Evolutionary conservation across 1,140 invertebrate species (phyloP).

Genomic region (Eumaeus atala): DNA sequence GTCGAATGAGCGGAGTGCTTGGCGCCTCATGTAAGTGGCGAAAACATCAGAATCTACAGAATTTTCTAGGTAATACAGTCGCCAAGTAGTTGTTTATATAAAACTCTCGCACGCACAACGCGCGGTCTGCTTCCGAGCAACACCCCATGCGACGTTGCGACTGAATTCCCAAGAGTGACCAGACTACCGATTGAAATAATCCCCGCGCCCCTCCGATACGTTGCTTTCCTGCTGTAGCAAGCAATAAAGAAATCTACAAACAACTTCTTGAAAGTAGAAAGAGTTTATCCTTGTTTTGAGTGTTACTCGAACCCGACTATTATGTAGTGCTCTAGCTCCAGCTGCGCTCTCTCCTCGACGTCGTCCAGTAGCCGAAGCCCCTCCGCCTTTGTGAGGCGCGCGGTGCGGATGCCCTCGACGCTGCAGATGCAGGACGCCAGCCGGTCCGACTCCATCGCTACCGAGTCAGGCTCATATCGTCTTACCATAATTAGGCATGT

Average conservation of each 20-base stretch:
- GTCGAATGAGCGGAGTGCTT: constrained; percentile 17
- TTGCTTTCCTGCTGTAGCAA: too few relatives aligned
- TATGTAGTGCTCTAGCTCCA: constrained; percentile 90
- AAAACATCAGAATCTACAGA: constrained; percentile 18
- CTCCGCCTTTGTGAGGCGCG: constrained; percentile 85
- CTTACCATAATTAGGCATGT: constrained; percentile 84
- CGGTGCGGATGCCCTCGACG: constrained; percentile 87
- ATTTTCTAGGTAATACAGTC: constrained; percentile 20
- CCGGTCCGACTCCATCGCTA: constrained; percentile 60
- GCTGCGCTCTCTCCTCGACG: constrained; percentile 80
- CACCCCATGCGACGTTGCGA: neutral
- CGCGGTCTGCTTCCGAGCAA: constrained; percentile 22
- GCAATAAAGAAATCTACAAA: too few relatives aligned
- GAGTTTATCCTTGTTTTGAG: too few relatives aligned
- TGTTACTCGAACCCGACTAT: too few relatives aligned
- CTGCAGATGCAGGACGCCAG: constrained; percentile 82
- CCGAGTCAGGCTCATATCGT: constrained; percentile 32
- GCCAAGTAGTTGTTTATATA: constrained; percentile 17
- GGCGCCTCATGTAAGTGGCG: constrained; percentile 21
- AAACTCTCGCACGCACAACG: constrained; percentile 23
- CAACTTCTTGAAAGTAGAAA: too few relatives aligned
- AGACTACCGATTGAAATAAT: too few relatives aligned
- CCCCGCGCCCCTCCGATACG: too few relatives aligned
- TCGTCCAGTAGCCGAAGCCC: constrained; percentile 85
- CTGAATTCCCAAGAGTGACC: too few relatives aligned